A percentile compares a stretch with the other conserved stretches of the same genome.
phyloP scores from a whole-genome alignment of 2,113 vertebrate genomes.

The Antechinus flavipes region DNA sequence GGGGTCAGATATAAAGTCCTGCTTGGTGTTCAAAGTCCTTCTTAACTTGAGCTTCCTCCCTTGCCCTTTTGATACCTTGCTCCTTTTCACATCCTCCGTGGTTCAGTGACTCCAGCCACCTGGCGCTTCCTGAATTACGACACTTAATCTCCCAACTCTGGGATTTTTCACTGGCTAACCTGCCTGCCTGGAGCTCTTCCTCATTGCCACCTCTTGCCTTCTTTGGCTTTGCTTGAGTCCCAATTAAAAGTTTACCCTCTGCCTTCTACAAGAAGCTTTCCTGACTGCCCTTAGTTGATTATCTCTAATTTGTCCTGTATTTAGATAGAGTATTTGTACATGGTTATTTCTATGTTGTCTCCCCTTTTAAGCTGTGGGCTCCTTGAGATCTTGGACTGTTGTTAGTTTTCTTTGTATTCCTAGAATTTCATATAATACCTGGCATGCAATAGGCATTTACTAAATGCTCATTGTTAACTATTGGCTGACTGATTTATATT shows the following conservation, averaged over 20 bases:
- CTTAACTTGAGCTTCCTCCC: neutral
- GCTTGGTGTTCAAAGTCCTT: neutral
- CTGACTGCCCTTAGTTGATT: neutral
- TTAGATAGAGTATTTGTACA: neutral
- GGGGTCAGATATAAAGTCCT: neutral
- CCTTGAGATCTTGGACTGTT: neutral
- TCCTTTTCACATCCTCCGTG: neutral
- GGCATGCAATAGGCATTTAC: neutral
- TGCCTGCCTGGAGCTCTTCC: neutral
- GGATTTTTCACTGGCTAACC: neutral
- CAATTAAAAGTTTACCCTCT: neutral
- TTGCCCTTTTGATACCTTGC: neutral
- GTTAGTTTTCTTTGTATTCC: too few relatives aligned
- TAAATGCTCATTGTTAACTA: neutral
- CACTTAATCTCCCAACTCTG: too few relatives aligned
- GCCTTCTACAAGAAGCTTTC: neutral
- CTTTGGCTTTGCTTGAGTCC: neutral
- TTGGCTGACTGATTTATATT: neutral
- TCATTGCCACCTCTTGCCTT: neutral
- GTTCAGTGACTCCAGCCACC: neutral
- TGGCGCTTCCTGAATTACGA: neutral
- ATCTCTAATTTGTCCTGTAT: neutral
- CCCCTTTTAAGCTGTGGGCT: neutral
- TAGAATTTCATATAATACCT: neutral
- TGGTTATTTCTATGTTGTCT: neutral